These are phyloP conservation scores for Phocoena sinus DNA, from an alignment of 2,113 vertebrate species.

Conservation along the genomic window DNA sequence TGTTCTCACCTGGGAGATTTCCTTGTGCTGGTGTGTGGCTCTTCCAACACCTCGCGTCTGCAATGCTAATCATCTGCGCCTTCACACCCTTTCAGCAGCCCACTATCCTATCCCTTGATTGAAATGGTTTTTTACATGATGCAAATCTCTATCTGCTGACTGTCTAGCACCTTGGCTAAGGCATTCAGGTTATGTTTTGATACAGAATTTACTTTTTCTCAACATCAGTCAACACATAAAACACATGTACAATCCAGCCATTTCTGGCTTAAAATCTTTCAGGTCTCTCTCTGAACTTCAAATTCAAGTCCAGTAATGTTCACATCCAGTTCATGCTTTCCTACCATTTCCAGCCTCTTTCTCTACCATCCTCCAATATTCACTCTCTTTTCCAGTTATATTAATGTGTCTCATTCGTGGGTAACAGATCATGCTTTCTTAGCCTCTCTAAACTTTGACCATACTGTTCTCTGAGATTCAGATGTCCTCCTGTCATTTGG, in stretches of 20 bases:
- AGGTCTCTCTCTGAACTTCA: background rate
- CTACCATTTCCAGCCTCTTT: background rate
- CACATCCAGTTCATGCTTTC: background rate
- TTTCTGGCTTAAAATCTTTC: background rate
- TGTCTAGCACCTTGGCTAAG: background rate
- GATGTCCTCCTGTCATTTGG: background rate
- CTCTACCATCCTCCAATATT: background rate
- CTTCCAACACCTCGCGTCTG: background rate
- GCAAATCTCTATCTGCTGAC: background rate
- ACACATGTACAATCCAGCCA: background rate
- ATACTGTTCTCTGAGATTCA: background rate
- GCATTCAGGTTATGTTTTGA: background rate
- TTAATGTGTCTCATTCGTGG: background rate
- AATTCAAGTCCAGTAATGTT: background rate
- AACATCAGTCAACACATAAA: background rate
- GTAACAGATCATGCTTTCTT: background rate
- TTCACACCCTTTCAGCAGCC: background rate
- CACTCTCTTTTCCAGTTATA: background rate
- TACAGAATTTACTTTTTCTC: constrained; percentile 14
- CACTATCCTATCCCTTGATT: background rate
- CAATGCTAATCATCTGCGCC: background rate
- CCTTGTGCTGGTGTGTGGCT: background rate
- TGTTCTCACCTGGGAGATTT: background rate
- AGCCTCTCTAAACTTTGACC: background rate
- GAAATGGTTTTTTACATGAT: background rate